Conservation (phyloP, 2,888 invertebrate species). For the Leucozona laternaria region DNA sequence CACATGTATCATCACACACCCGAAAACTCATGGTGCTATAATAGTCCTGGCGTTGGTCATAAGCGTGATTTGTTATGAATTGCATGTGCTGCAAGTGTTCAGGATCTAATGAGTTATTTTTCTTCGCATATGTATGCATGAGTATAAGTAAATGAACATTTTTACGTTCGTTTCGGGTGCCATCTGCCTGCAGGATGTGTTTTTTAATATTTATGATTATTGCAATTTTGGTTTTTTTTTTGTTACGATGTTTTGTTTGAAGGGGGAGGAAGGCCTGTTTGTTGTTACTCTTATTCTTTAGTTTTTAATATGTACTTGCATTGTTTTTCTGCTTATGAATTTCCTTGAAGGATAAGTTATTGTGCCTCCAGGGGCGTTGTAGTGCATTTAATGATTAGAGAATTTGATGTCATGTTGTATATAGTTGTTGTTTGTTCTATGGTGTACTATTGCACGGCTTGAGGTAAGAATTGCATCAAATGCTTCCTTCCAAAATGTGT, state of each 20-base stretch:
- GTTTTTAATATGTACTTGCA: constrained; percentile 30
- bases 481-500: too few relatives aligned
- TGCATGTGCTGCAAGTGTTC: constrained; percentile 78
- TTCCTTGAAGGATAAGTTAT: constrained; percentile 33
- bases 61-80: constrained; percentile 82
- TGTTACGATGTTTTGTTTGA: constrained; percentile 9
- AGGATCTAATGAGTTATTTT: constrained; percentile 74
- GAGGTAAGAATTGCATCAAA: too few relatives aligned
- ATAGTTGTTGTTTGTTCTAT: too few relatives aligned
- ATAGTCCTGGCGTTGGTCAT: constrained; percentile 77
- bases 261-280: neutral
- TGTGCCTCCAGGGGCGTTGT: neutral
- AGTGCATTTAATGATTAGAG: neutral
- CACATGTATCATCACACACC: constrained; percentile 21
- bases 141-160: neutral
- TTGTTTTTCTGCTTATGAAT: constrained; percentile 42
- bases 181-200: constrained; percentile 72
- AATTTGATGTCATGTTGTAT: neutral
- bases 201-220: constrained; percentile 74
- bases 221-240: constrained; percentile 58
- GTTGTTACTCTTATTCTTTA: constrained; percentile 11
- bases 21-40: constrained; percentile 14
- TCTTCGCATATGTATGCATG: too few relatives aligned
- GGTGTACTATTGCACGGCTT: too few relatives aligned
- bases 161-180: constrained; percentile 51